Conservation (phyloP, 1,140 invertebrate genomes). For the Elymnias hypermnestra region DNA sequence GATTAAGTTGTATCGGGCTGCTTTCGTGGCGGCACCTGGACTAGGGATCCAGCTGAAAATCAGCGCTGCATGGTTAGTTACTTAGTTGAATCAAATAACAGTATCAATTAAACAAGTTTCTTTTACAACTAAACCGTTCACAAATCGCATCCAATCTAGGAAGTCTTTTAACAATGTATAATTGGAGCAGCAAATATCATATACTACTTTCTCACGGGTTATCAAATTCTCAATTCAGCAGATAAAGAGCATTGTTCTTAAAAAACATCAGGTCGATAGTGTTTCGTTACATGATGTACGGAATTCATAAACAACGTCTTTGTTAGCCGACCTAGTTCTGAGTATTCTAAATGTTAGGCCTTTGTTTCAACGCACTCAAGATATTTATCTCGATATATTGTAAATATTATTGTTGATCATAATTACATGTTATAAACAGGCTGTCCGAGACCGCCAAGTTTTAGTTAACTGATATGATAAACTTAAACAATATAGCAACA, state of each 20-base stretch:
- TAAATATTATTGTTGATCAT: too few species aligned
- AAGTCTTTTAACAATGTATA: background rate
- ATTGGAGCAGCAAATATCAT: conserved; percentile 7
- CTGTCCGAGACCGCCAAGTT: too few species aligned
- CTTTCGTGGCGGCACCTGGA: too few species aligned
- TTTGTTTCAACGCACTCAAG: background rate
- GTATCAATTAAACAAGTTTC: too few species aligned
- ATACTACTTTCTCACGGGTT: conserved; percentile 50
- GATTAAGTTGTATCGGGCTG: too few species aligned
- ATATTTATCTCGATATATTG: background rate
- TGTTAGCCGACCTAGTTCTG: conserved; percentile 39
- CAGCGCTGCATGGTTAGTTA: too few species aligned
- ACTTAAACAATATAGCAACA: too few species aligned
- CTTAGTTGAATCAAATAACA: too few species aligned
- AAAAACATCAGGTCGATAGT: conserved; percentile 31
- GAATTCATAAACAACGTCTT: conserved; percentile 37
- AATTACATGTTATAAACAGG: too few species aligned
- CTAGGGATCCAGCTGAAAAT: too few species aligned
- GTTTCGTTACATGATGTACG: conserved; percentile 30
- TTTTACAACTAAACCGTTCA: background rate
- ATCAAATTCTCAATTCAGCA: conserved; percentile 51
- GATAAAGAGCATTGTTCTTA: conserved; percentile 49
- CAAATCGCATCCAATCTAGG: background rate
- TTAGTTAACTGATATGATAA: too few species aligned
- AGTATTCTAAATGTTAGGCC: conserved; percentile 7